Evolutionary conservation across 35 echinoderm and acorn worm species (phyloP).

Genomic region (Heliocidaris tuberculata): DNA sequence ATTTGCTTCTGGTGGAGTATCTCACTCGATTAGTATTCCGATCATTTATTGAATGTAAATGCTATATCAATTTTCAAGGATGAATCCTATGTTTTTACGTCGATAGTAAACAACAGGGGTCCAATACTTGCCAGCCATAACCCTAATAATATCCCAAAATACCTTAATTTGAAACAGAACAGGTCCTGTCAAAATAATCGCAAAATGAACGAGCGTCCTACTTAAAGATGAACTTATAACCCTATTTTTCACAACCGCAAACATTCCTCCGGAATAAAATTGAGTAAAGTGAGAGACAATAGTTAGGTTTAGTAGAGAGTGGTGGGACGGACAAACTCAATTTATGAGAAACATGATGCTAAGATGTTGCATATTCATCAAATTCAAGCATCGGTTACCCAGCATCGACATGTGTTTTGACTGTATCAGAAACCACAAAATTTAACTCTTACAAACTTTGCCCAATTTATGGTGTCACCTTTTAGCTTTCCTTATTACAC

Average conservation of each 20-base stretch:
- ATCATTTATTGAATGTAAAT: too few species aligned
- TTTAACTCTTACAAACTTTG: not conserved
- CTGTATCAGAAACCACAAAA: not conserved
- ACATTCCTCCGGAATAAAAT: not conserved
- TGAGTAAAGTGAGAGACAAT: not conserved
- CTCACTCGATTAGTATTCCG: too few species aligned
- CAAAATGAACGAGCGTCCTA: not conserved
- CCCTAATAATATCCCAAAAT: not conserved
- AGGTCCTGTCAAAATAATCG: not conserved
- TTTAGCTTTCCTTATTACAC: not conserved
- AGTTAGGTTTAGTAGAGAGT: not conserved
- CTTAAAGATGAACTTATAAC: not conserved
- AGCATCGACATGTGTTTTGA: not conserved
- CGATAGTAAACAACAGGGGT: not conserved
- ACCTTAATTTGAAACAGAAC: not conserved
- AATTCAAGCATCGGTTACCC: not conserved
- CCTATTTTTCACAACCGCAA: not conserved
- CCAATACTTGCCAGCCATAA: not conserved
- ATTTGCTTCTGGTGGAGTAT: too few species aligned
- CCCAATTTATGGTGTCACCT: not conserved
- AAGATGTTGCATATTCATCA: slow-evolving; percentile 27
- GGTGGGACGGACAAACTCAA: not conserved
- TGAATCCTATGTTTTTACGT: not conserved
- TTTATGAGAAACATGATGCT: not conserved
- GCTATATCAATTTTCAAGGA: too few species aligned